A percentile compares a stretch with the other conserved stretches of the same genome.
Conservation (phyloP, 1,140 invertebrate species). For the Pteromalus puparum region DNA sequence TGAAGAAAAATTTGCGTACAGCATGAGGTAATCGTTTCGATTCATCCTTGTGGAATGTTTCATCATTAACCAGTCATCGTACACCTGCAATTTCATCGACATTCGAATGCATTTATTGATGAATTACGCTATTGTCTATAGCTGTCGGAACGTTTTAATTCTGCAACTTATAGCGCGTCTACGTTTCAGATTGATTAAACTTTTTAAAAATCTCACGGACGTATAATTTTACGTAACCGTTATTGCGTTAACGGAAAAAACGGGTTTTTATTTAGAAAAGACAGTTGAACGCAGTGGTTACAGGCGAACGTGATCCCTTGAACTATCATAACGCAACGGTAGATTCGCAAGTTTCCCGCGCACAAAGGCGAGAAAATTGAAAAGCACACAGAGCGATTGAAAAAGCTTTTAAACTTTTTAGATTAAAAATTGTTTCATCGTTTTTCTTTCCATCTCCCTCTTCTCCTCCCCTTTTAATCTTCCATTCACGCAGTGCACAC, state of each 20-base stretch:
- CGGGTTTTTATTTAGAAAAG: not conserved
- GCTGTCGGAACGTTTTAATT: no score
- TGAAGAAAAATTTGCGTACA: no score
- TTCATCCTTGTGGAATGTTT: no score
- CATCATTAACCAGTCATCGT: no score
- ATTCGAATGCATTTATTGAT: no score
- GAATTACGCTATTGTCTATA: no score
- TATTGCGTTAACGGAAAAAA: not conserved
- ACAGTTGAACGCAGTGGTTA: not conserved
- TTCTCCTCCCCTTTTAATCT: not conserved
- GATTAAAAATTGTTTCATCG: conserved; percentile 44
- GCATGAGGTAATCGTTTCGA: no score
- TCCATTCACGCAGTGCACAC: not conserved
- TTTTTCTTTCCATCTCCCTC: not conserved
- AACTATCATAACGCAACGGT: conserved; percentile 13
- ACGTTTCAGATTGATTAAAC: no score
- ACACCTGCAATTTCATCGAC: no score
- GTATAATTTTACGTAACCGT: not conserved
- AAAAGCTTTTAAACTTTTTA: conserved; percentile 48
- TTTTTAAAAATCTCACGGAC: no score
- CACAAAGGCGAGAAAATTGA: conserved; percentile 39
- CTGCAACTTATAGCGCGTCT: no score
- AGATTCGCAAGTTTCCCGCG: conserved; percentile 20
- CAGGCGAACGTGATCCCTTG: not conserved
- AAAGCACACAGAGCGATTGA: conserved; percentile 19